phyloP scores from a whole-genome alignment of 2,797 vertebrate species.

The Heteromormyrus szaboi region DNA sequence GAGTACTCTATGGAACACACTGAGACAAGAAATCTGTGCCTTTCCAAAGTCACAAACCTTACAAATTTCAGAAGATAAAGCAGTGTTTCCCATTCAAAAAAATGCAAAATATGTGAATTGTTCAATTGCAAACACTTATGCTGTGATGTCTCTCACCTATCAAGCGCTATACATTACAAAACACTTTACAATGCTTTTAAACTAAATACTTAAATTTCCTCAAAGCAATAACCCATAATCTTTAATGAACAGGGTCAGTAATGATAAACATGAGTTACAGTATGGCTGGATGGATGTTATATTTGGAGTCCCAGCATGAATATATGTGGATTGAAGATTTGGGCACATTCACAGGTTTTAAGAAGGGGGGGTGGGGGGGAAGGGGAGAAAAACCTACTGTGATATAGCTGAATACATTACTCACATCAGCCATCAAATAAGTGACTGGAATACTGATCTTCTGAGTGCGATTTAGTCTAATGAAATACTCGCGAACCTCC shows the following conservation, averaged over 20 bases:
- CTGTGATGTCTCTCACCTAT: not conserved
- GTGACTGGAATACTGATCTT: not conserved
- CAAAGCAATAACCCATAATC: not conserved
- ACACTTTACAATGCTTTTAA: not conserved
- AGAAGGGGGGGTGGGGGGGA: not conserved
- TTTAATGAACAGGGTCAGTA: conserved; percentile 14
- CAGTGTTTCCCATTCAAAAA: not conserved
- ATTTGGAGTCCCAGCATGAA: conserved; percentile 6
- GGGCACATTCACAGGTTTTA: not conserved
- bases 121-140: conserved; percentile 5
- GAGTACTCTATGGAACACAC: not conserved
- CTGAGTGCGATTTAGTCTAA: conserved; percentile 9
- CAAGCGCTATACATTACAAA: not conserved
- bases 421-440: not conserved
- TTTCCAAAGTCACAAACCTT: conserved; percentile 4
- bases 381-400: not conserved
- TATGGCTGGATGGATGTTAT: not conserved
- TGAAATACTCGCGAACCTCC: not conserved
- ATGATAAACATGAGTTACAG: not conserved
- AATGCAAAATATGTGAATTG: not conserved
- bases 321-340: not conserved
- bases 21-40: not conserved
- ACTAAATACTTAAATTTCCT: not conserved
- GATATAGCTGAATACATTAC: not conserved
- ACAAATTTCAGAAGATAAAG: not conserved